Evolutionary conservation across 2,888 invertebrate genomes (phyloP).

Genomic region (Pandemis cinnamomeana): DNA sequence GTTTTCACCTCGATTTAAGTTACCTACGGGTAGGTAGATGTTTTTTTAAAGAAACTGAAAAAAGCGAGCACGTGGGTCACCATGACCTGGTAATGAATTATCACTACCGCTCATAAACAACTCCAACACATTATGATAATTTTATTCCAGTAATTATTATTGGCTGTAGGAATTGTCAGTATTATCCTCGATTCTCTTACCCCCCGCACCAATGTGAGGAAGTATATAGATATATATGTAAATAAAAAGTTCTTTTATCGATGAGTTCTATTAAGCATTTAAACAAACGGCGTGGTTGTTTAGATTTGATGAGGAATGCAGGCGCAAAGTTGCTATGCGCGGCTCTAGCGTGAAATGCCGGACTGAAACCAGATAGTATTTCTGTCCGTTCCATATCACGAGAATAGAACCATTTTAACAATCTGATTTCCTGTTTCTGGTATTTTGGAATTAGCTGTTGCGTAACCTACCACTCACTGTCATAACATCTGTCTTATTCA

Average conservation of each 20-base stretch:
- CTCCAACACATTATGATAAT: no score
- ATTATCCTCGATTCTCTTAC: no score
- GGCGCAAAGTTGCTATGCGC: slow-evolving; percentile 52
- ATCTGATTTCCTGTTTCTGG: slow-evolving; percentile 57
- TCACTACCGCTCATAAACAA: no score
- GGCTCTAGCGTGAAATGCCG: slow-evolving; percentile 49
- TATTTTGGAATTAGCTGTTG: slow-evolving; percentile 40
- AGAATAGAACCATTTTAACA: slow-evolving; percentile 59
- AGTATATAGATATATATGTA: neutral
- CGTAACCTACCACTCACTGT: slow-evolving; percentile 40
- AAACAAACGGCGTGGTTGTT: slow-evolving; percentile 19
- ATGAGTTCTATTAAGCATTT: neutral
- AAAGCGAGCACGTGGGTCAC: neutral
- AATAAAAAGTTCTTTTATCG: slow-evolving; percentile 1
- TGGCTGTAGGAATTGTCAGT: no score
- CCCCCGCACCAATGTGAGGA: neutral
- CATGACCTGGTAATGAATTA: neutral
- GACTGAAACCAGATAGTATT: slow-evolving; percentile 57
- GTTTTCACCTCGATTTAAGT: neutral
- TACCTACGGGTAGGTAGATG: neutral
- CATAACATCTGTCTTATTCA: slow-evolving; percentile 35
- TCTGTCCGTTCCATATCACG: slow-evolving; percentile 50
- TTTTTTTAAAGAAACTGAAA: neutral
- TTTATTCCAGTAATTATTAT: no score
- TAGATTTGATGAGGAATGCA: slow-evolving; percentile 40